phyloP scores from a whole-genome alignment of 2,113 vertebrate genomes.

The Phyllopteryx taeniolatus region DNA sequence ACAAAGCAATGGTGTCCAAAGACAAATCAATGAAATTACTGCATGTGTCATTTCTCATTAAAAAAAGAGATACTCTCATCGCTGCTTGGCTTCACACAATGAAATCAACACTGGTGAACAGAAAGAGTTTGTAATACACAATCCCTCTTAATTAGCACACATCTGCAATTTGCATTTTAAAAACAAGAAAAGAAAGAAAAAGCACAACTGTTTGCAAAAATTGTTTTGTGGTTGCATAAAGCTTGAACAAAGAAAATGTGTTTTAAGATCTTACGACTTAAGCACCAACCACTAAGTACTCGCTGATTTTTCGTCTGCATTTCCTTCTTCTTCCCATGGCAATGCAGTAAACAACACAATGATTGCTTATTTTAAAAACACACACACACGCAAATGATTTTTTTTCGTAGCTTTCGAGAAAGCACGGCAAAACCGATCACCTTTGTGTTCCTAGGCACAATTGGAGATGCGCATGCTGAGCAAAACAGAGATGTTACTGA shows the following conservation, averaged over 20 bases:
- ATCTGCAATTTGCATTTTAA: neutral
- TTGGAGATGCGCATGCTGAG: neutral
- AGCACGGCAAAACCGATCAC: neutral
- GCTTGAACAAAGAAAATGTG: conserved; percentile 10
- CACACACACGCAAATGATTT: too few relatives aligned
- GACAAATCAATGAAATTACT: conserved; percentile 39
- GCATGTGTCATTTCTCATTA: conserved; percentile 25
- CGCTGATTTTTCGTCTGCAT: neutral
- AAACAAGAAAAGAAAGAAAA: neutral
- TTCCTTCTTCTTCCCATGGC: neutral
- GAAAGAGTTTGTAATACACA: neutral
- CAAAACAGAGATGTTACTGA: too few relatives aligned
- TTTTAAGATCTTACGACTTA: neutral
- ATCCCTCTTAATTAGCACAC: conserved; percentile 9
- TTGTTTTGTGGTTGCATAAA: conserved; percentile 9
- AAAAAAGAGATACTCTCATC: conserved; percentile 15
- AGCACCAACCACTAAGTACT: neutral
- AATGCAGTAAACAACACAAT: neutral
- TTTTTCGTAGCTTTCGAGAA: neutral
- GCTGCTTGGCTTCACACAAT: conserved; percentile 7
- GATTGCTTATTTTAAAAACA: too few relatives aligned
- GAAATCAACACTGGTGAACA: neutral
- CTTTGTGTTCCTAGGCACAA: neutral
- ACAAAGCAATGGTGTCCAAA: conserved; percentile 31
- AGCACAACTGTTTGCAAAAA: conserved; percentile 12